Conservation (phyloP, 2,797 vertebrate genomes). For the Labeo calbasu region DNA sequence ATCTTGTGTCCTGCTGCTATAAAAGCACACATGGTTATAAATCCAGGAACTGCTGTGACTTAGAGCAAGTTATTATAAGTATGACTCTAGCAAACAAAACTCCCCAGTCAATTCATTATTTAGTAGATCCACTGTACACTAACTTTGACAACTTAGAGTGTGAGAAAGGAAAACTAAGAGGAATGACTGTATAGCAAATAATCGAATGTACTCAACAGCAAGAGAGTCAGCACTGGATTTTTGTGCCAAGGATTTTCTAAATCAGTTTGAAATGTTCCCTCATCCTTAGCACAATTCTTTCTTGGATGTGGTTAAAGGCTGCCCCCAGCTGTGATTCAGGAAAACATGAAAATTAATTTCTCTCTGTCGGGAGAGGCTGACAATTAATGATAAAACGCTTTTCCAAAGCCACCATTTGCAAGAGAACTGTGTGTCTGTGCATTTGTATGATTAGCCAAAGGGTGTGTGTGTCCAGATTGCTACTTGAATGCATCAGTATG, state of each 20-base stretch:
- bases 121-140: conserved; percentile 37
- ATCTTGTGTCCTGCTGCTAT: conserved; percentile 39
- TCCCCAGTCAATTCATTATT: conserved; percentile 40
- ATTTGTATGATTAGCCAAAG: conserved; percentile 12
- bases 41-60: conserved; percentile 31
- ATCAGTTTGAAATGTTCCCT: conserved; percentile 46
- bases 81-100: conserved; percentile 37
- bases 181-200: conserved; percentile 35
- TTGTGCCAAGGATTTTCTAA: conserved; percentile 50
- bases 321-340: conserved; percentile 55
- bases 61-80: conserved; percentile 5
- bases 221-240: conserved; percentile 29
- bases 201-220: conserved; percentile 32
- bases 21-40: conserved; percentile 9
- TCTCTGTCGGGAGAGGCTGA: conserved; percentile 63
- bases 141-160: conserved; percentile 17
- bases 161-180: conserved; percentile 12
- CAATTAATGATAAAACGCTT: conserved; percentile 25
- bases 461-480: conserved; percentile 23
- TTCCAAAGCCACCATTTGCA: conserved; percentile 20
- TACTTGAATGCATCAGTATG: conserved; percentile 32
- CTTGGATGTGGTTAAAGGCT: conserved; percentile 58
- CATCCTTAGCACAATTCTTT: conserved; percentile 61
- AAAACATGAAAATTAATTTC: conserved; percentile 65
- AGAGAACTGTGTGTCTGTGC: conserved; percentile 28